Evolutionary conservation across 1,140 invertebrate species (phyloP).

Genomic region (Lerema accius): DNA sequence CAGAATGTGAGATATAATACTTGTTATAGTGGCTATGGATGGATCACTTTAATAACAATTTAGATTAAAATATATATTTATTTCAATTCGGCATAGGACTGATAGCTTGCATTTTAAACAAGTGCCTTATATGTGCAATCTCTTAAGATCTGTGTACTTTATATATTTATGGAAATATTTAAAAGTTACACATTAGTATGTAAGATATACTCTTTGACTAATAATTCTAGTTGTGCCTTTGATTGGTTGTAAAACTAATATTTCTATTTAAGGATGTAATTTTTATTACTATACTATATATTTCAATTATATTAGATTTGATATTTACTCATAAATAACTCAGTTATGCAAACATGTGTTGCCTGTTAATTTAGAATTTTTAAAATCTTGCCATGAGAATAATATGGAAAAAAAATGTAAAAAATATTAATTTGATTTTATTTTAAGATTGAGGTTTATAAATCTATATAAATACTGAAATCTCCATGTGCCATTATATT

Average conservation of each 20-base stretch:
- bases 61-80: slow-evolving; percentile 17
- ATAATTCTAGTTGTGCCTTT: slow-evolving; percentile 16
- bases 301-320: slow-evolving; percentile 9
- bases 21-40: background rate
- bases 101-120: slow-evolving; percentile 35
- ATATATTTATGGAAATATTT: slow-evolving; percentile 42
- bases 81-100: slow-evolving; percentile 30
- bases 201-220: slow-evolving; percentile 5
- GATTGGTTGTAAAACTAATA: slow-evolving; percentile 24
- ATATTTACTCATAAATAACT: too few relatives aligned
- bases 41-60: background rate
- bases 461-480: background rate
- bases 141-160: slow-evolving; percentile 37
- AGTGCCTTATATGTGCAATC: slow-evolving; percentile 36
- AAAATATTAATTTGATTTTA: background rate
- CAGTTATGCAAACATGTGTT: too few relatives aligned
- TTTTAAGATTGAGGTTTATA: background rate
- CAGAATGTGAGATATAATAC: too few relatives aligned
- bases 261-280: slow-evolving; percentile 4
- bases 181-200: slow-evolving; percentile 33
- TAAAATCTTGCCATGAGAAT: background rate
- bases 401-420: background rate
- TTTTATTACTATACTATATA: slow-evolving; percentile 1
- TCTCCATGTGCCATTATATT: slow-evolving; percentile 23
- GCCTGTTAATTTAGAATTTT: too few relatives aligned